Evolutionary conservation across 2,888 invertebrate genomes (phyloP).

Genomic region (Formica aserva): DNA sequence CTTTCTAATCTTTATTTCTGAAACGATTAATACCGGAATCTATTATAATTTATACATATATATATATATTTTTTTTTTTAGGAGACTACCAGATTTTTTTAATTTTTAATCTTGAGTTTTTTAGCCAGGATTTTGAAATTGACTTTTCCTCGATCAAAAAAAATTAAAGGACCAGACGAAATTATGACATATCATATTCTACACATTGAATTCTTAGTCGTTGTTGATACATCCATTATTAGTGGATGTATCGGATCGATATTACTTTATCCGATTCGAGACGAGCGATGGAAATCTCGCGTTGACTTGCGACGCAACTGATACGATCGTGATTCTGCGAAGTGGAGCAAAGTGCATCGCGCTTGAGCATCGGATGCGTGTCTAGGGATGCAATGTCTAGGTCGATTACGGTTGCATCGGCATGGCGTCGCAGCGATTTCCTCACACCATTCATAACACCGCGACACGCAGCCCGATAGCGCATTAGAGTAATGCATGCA

Average conservation of each 20-base stretch:
- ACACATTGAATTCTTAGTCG: not conserved
- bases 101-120: not conserved
- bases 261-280: not conserved
- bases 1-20: not conserved
- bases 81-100: not conserved
- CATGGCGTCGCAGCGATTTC: slow-evolving; percentile 62
- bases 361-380: slow-evolving; percentile 41
- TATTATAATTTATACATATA: not conserved
- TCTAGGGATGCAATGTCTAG: slow-evolving; percentile 74
- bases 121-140: not conserved
- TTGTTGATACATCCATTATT: not conserved
- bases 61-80: not conserved
- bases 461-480: slow-evolving; percentile 48
- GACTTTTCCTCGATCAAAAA: not conserved
- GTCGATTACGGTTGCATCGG: slow-evolving; percentile 63
- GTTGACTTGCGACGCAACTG: not conserved
- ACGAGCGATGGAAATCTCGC: not conserved
- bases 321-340: slow-evolving; percentile 57
- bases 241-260: not conserved
- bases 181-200: not conserved
- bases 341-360: slow-evolving; percentile 57
- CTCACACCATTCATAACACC: slow-evolving; percentile 60
- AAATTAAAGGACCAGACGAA: not conserved
- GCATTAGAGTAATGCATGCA: slow-evolving; percentile 39
- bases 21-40: not conserved